These are phyloP conservation scores for Crypturellus undulatus DNA, from an alignment of 2,113 vertebrate genomes.

Conservation along the genomic window DNA sequence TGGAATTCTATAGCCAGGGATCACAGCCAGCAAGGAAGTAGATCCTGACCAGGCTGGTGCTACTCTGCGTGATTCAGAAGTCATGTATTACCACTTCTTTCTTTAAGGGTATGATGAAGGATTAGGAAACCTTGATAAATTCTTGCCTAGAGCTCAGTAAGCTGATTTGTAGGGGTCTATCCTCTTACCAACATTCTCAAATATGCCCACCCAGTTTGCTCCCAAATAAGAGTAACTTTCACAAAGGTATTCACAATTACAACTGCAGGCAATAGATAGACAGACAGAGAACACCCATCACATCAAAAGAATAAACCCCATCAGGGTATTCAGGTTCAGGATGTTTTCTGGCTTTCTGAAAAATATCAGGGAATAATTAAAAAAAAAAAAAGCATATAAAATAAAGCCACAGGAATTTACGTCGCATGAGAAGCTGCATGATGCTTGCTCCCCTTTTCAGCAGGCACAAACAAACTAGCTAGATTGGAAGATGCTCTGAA, in stretches of 20 bases:
- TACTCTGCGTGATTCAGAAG: not conserved
- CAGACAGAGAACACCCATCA: fast-evolving
- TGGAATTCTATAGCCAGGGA: not conserved
- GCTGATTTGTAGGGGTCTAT: not conserved
- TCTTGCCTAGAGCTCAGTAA: not conserved
- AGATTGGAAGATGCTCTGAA: not conserved
- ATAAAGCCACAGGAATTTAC: not conserved
- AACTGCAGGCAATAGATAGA: not conserved
- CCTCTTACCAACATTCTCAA: not conserved
- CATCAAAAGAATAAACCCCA: not conserved
- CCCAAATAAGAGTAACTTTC: not conserved
- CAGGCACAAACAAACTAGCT: not conserved
- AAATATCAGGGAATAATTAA: not conserved
- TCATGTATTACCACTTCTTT: not conserved
- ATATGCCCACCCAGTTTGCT: not conserved
- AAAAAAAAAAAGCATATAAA: not conserved
- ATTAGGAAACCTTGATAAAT: not conserved
- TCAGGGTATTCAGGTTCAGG: not conserved
- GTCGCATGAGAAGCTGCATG: not conserved
- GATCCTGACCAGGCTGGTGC: not conserved
- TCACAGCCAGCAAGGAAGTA: not conserved
- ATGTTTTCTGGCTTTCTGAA: not conserved
- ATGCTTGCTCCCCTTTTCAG: not conserved
- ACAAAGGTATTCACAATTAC: not conserved
- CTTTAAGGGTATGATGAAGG: not conserved